Conservation (phyloP, 2,888 invertebrate genomes). For the Lycophotia porphyrea region DNA sequence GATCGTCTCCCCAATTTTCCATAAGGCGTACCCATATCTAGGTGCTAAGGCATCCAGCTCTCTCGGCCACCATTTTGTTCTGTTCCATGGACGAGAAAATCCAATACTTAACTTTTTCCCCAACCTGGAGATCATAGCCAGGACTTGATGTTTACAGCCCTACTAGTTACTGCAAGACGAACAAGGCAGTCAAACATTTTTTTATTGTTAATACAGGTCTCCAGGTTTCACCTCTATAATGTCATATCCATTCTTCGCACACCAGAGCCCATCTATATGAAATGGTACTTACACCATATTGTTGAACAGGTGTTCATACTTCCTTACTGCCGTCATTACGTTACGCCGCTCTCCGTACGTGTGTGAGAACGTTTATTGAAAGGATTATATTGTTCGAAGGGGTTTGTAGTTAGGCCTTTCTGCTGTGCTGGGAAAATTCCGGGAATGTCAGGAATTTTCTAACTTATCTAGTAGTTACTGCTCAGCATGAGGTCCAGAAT, state of each 20-base stretch:
- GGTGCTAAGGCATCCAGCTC: background rate
- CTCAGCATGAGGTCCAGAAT: background rate
- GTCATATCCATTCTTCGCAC: conserved; percentile 46
- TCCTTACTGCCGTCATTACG: conserved; percentile 75
- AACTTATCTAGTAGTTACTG: background rate
- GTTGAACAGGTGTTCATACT: conserved; percentile 75
- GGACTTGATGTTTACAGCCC: background rate
- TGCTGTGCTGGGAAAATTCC: background rate
- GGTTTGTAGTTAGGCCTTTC: background rate
- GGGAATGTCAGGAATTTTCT: background rate
- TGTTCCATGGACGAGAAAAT: background rate
- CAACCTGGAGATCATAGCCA: background rate
- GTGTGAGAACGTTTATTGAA: conserved; percentile 52
- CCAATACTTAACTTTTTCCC: background rate
- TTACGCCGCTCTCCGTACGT: conserved; percentile 35
- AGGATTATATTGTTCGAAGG: conserved; percentile 29
- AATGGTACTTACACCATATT: conserved; percentile 73
- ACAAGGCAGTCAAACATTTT: too few relatives aligned
- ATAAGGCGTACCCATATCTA: background rate
- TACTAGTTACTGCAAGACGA: background rate
- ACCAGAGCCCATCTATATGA: conserved; percentile 26
- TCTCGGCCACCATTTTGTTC: background rate
- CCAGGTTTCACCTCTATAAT: background rate
- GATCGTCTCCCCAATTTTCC: background rate
- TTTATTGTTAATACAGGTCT: too few relatives aligned